Evolutionary conservation across 2,888 invertebrate species (phyloP).

Genomic region (Patella ulyssiponensis): DNA sequence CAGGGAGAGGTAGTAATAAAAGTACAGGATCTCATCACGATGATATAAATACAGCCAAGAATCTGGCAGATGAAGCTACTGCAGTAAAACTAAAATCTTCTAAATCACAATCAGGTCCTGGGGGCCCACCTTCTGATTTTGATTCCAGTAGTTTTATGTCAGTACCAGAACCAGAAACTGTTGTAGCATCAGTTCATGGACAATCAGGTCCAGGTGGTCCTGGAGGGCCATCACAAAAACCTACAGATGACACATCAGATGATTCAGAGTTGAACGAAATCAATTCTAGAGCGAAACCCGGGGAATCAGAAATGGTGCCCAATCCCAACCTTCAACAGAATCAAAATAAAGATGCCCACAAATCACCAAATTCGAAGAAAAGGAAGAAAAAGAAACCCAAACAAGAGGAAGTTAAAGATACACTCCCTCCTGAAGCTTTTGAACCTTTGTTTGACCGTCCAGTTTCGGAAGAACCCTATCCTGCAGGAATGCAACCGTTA

Average conservation of each 20-base stretch:
- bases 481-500: slow-evolving; percentile 24
- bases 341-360: slow-evolving; percentile 30
- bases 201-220: too few species aligned
- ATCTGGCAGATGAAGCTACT: background rate
- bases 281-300: slow-evolving; percentile 29
- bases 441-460: slow-evolving; percentile 57
- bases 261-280: slow-evolving; percentile 11
- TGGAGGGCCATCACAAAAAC: too few species aligned
- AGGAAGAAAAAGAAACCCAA: slow-evolving; percentile 46
- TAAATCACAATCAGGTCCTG: background rate
- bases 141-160: slow-evolving; percentile 1
- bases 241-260: background rate
- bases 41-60: background rate
- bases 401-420: slow-evolving; percentile 46
- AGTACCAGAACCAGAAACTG: background rate
- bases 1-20: background rate
- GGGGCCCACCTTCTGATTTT: background rate
- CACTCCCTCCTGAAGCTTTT: slow-evolving; percentile 57
- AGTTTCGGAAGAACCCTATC: slow-evolving; percentile 32
- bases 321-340: slow-evolving; percentile 32
- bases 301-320: slow-evolving; percentile 32
- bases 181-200: too few species aligned
- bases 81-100: background rate
- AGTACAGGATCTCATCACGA: background rate
- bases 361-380: slow-evolving; percentile 48